A percentile compares a stretch with the other conserved stretches of the same genome.
phyloP scores from a whole-genome alignment of 2,888 invertebrate species.

The Tenthredo amoena region DNA sequence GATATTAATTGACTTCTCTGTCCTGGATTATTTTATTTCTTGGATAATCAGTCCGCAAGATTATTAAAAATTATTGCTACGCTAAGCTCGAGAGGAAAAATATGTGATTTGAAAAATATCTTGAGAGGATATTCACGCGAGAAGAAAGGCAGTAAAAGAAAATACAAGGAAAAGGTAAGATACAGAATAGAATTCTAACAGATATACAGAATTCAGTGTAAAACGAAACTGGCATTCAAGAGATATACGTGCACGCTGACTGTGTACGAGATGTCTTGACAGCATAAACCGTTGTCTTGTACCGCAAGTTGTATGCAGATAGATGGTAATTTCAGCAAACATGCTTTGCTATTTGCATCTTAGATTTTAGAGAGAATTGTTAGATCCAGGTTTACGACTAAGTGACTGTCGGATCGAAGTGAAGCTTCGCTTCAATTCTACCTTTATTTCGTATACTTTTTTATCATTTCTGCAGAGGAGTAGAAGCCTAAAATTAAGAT shows the following conservation, averaged over 20 bases:
- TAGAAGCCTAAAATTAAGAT: neutral
- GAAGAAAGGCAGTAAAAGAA: neutral
- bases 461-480: neutral
- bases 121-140: neutral
- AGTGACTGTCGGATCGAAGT: neutral
- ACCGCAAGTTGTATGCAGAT: slow-evolving; percentile 59
- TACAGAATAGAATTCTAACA: neutral
- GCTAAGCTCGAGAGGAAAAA: neutral
- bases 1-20: neutral
- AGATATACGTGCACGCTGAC: slow-evolving; percentile 1
- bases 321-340: slow-evolving; percentile 65
- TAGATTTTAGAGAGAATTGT: slow-evolving; percentile 61
- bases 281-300: slow-evolving; percentile 18
- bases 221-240: slow-evolving; percentile 14
- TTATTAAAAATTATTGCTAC: neutral
- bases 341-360: slow-evolving; percentile 63
- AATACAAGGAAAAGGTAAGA: neutral
- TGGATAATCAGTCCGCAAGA: neutral
- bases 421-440: neutral
- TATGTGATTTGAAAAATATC: neutral
- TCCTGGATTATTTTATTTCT: neutral
- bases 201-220: neutral
- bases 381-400: slow-evolving; percentile 26
- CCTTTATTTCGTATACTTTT: neutral
- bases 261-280: neutral